phyloP scores from a whole-genome alignment of 2,888 invertebrate species.

The Sepioteuthis lessoniana region DNA sequence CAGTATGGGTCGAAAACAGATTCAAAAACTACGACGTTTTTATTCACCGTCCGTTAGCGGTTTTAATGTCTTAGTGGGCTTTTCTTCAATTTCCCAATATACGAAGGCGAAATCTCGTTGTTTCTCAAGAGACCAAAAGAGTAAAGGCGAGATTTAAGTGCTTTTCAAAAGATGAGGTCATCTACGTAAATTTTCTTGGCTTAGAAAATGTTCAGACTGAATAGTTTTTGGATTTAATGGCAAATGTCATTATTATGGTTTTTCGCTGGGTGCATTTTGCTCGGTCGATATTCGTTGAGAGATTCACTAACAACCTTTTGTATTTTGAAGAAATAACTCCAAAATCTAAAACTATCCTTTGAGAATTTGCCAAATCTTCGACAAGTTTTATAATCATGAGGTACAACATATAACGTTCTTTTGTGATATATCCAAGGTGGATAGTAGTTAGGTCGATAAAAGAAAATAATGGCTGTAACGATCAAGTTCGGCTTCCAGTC shows the following conservation, averaged over 20 bases:
- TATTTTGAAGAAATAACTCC: neutral
- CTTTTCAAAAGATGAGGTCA: neutral
- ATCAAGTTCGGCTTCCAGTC: too few relatives aligned
- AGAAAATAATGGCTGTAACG: too few relatives aligned
- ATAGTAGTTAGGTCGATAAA: too few relatives aligned
- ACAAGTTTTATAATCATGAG: neutral
- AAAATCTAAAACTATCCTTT: neutral
- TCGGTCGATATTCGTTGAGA: neutral
- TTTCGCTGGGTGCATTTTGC: neutral
- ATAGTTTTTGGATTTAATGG: constrained; percentile 25
- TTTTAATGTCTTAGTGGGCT: neutral
- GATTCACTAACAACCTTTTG: neutral
- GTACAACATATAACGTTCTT: neutral
- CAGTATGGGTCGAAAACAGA: neutral
- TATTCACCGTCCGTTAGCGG: neutral
- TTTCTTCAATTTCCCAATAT: neutral
- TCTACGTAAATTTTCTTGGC: neutral
- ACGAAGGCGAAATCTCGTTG: neutral
- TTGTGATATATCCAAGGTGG: neutral
- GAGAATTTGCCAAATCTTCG: neutral
- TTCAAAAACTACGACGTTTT: neutral
- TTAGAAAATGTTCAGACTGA: neutral
- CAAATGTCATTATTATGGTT: neutral
- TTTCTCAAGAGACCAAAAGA: neutral
- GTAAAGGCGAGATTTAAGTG: neutral